Conservation (phyloP, 30 jellyfish, hydroid and myxozoan species). For the Turritopsis rubra region DNA sequence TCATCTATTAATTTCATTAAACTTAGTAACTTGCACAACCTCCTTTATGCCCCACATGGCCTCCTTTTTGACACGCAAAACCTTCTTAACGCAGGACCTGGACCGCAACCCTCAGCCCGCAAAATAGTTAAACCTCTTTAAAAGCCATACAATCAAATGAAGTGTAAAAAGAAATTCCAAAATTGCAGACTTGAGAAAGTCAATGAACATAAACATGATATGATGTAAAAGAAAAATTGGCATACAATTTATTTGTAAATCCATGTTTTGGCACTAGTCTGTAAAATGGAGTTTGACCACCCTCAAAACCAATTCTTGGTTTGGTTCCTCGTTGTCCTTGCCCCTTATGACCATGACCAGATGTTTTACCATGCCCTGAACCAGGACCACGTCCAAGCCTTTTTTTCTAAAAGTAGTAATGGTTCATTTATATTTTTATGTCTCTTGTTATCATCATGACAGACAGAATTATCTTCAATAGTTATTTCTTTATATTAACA, state of each 20-base stretch:
- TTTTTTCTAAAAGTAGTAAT: slow-evolving; percentile 38
- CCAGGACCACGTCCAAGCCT: slow-evolving; percentile 99
- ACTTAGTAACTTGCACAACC: no score
- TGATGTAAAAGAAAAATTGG: background rate
- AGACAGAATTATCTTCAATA: background rate
- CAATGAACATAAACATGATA: background rate
- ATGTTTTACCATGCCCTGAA: slow-evolving; percentile 77
- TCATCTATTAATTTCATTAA: no score
- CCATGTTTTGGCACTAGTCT: slow-evolving; percentile 95
- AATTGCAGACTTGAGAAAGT: background rate
- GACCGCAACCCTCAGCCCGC: no score
- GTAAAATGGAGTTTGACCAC: slow-evolving; percentile 98
- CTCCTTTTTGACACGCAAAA: no score
- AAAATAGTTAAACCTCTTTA: no score
- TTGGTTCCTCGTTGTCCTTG: slow-evolving; percentile 84
- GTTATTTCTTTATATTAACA: background rate
- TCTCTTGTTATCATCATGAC: no score
- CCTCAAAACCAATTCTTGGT: slow-evolving; percentile 95
- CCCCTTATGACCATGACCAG: slow-evolving; percentile 98
- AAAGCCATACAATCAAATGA: no score
- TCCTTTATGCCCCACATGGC: no score
- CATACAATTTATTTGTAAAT: slow-evolving; percentile 25
- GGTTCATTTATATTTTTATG: background rate
- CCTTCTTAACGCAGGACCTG: no score
- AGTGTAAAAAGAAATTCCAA: background rate